phyloP scores from a whole-genome alignment of 2,113 vertebrate genomes.

The Corvus moneduloides region DNA sequence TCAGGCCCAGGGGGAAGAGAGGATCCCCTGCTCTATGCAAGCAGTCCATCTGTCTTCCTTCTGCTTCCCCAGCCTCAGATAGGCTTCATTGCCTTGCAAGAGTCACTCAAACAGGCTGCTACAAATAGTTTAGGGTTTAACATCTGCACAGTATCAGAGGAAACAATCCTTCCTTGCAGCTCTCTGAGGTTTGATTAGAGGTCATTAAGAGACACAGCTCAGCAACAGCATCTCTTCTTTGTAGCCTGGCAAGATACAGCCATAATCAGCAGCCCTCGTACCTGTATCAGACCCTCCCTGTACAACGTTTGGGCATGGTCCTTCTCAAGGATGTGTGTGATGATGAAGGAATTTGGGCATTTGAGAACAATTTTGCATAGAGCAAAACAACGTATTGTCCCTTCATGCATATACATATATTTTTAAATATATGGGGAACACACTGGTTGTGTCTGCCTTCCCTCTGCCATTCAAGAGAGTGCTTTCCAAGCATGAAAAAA shows the following conservation, averaged over 20 bases:
- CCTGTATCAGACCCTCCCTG: not conserved
- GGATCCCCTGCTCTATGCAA: not conserved
- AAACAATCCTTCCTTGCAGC: not conserved
- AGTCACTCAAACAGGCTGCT: not conserved
- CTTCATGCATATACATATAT: not conserved
- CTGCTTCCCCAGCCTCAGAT: not conserved
- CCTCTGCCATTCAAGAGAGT: not conserved
- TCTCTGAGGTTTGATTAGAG: not conserved
- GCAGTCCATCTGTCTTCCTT: not conserved
- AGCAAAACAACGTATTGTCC: not conserved
- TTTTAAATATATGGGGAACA: not conserved
- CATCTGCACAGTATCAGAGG: not conserved
- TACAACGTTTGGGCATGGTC: not conserved
- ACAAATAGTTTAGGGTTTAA: not conserved
- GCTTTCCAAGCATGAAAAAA: not conserved
- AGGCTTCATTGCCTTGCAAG: not conserved
- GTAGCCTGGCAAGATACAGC: not conserved
- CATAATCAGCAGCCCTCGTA: not conserved
- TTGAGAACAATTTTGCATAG: not conserved
- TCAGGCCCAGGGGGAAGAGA: not conserved
- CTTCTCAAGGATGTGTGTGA: not conserved
- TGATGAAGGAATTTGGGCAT: not conserved
- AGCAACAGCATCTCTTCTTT: not conserved
- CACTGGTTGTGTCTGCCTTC: not conserved
- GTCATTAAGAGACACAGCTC: not conserved